Evolutionary conservation across 2,797 vertebrate genomes (phyloP).

Genomic region (Halcyon badia): DNA sequence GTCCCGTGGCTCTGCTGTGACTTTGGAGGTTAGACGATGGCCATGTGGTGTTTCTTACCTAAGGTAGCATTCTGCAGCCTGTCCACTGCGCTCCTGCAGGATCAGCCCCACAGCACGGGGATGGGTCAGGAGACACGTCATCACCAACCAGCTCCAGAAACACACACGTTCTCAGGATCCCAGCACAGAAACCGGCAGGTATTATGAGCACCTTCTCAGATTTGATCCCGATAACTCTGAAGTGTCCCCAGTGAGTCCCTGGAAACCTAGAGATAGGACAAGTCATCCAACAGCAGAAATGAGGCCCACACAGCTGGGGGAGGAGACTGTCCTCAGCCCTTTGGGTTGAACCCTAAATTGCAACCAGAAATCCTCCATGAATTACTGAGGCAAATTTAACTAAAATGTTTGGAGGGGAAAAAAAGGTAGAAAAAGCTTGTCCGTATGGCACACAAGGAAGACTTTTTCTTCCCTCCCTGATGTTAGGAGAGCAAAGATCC

Average conservation of each 20-base stretch:
- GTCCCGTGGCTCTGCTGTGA: neutral
- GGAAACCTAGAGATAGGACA: neutral
- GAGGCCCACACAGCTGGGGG: neutral
- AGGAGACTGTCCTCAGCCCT: neutral
- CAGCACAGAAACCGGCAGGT: neutral
- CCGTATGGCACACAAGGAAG: neutral
- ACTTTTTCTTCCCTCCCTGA: accelerated
- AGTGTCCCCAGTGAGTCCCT: neutral
- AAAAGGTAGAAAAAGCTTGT: neutral
- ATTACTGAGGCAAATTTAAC: neutral
- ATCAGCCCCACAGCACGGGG: neutral
- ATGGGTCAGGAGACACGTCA: accelerated
- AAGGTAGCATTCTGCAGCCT: neutral
- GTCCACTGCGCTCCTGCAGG: neutral
- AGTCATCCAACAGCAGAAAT: neutral
- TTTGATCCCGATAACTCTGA: neutral
- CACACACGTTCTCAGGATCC: neutral
- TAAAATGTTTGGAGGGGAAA: neutral
- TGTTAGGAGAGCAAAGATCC: neutral
- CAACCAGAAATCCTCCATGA: neutral
- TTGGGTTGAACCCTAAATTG: neutral
- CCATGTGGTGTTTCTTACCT: neutral
- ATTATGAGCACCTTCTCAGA: neutral
- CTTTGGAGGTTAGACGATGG: neutral
- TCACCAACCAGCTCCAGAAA: neutral